Conservation (phyloP, 2,888 invertebrate species). For the Eristalinus aeneus region DNA sequence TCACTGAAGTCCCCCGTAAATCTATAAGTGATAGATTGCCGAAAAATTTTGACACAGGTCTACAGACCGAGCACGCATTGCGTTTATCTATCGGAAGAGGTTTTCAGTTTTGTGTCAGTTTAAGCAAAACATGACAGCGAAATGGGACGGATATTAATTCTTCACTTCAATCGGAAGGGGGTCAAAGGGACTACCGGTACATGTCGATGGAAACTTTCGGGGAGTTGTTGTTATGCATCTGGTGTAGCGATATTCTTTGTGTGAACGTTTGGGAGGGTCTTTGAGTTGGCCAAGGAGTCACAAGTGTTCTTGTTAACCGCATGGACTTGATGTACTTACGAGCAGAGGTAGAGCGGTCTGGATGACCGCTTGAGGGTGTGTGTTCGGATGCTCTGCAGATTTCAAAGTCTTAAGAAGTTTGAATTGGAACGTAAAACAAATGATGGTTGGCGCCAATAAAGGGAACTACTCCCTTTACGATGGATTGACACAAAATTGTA, state of each 20-base stretch:
- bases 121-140: slow-evolving; percentile 19
- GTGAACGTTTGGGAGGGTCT: background rate
- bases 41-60: slow-evolving; percentile 39
- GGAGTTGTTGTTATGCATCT: background rate
- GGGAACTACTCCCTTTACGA: too few species aligned
- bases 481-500: too few species aligned
- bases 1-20: background rate
- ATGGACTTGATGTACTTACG: background rate
- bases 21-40: slow-evolving; percentile 28
- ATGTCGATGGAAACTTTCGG: background rate
- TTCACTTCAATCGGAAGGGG: background rate
- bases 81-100: background rate
- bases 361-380: background rate
- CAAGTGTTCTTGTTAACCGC: background rate
- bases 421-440: too few species aligned
- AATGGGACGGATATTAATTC: slow-evolving; percentile 6
- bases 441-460: too few species aligned
- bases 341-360: background rate
- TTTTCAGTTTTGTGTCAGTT: slow-evolving; percentile 3
- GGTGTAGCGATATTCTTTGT: background rate
- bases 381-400: too few species aligned
- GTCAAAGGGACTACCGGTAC: background rate
- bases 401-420: too few species aligned
- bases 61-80: background rate
- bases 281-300: background rate